These are phyloP conservation scores for Orgyia antiqua DNA, from an alignment of 2,888 invertebrate genomes.

Conservation along the genomic window DNA sequence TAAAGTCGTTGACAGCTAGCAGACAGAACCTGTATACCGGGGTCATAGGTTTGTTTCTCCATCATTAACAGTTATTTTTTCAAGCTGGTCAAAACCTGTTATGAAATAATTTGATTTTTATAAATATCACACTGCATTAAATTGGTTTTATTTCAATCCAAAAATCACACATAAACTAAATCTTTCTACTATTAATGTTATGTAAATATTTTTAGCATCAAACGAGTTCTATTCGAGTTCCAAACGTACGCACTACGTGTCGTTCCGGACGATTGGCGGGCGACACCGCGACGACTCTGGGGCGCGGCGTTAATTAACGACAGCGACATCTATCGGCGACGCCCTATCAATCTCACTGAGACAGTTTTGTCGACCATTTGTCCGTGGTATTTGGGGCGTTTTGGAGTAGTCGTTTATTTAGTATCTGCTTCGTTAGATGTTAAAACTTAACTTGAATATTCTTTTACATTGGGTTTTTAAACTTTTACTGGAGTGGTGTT, in stretches of 20 bases:
- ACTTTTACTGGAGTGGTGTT: too few relatives aligned
- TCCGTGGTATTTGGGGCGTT: slow-evolving; percentile 31
- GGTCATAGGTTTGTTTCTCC: too few relatives aligned
- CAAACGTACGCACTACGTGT: slow-evolving; percentile 25
- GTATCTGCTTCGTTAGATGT: slow-evolving; percentile 4
- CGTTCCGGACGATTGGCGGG: slow-evolving; percentile 51
- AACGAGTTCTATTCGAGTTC: slow-evolving; percentile 17
- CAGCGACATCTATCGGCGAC: slow-evolving; percentile 65
- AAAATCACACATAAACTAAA: too few relatives aligned
- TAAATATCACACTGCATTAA: too few relatives aligned
- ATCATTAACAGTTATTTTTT: too few relatives aligned
- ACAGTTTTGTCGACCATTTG: slow-evolving; percentile 51
- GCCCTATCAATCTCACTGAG: slow-evolving; percentile 60
- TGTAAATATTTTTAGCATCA: slow-evolving; percentile 7
- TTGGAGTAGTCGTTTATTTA: slow-evolving; percentile 14
- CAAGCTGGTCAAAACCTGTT: too few relatives aligned
- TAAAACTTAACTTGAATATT: not conserved
- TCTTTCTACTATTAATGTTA: too few relatives aligned
- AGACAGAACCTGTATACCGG: too few relatives aligned
- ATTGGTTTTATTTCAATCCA: too few relatives aligned
- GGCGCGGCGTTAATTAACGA: slow-evolving; percentile 61
- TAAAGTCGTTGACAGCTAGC: too few relatives aligned
- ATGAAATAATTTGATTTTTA: too few relatives aligned
- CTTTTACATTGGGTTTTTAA: too few relatives aligned
- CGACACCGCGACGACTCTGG: slow-evolving; percentile 38